phyloP scores from a whole-genome alignment of 2,113 vertebrate species.

The Hemiscyllium ocellatum region DNA sequence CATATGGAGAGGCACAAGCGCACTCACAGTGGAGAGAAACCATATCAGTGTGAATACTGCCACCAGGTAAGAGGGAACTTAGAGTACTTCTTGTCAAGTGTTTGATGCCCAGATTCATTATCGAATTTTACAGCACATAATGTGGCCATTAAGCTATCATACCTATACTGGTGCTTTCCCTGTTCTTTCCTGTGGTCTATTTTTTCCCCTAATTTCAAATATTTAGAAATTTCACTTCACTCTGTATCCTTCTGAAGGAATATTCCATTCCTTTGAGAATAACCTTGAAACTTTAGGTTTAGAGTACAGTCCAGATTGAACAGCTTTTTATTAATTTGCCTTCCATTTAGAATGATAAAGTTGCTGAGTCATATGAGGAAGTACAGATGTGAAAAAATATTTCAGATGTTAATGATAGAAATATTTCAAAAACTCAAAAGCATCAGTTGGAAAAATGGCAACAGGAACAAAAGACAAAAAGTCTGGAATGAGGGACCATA shows the following conservation, averaged over 20 bases:
- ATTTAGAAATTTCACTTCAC: too few relatives aligned
- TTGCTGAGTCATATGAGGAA: background rate
- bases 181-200: background rate
- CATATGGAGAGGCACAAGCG: conserved; percentile 99
- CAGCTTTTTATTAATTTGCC: too few relatives aligned
- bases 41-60: conserved; percentile 98
- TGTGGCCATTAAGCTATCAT: background rate
- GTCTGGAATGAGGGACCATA: background rate
- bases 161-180: background rate
- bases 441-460: background rate
- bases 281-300: background rate
- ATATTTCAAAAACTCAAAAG: background rate
- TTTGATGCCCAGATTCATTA: background rate
- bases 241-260: background rate
- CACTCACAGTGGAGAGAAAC: conserved; percentile 97
- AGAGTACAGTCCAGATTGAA: background rate
- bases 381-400: background rate
- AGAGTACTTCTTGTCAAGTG: conserved; percentile 39
- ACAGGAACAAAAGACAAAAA: too few relatives aligned
- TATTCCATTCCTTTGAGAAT: background rate
- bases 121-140: background rate
- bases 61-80: conserved; percentile 71
- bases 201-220: background rate
- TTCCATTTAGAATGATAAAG: too few relatives aligned
- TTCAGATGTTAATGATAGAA: background rate